Percentiles rank a stretch among this genome's conserved stretches.
Evolutionary conservation across 2,113 vertebrate genomes (phyloP).

Genomic region (Lampris incognitus): DNA sequence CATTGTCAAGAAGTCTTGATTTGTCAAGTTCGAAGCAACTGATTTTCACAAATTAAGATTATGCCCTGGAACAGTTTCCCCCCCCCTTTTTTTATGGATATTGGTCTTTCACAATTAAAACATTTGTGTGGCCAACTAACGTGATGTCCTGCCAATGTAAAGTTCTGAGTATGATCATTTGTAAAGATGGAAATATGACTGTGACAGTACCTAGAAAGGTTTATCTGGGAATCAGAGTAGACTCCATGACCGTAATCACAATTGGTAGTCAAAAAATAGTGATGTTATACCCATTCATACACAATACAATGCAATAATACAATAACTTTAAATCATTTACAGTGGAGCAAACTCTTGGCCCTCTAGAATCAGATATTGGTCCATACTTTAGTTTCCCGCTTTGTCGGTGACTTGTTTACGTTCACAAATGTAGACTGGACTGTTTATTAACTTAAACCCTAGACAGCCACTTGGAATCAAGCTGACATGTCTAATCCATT

Average conservation of each 20-base stretch:
- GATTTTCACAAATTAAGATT: background rate
- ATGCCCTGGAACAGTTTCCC: slow-evolving; percentile 9
- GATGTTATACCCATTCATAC: background rate
- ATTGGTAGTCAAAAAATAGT: background rate
- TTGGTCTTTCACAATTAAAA: background rate
- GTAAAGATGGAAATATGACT: background rate
- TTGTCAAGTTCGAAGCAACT: slow-evolving; percentile 37
- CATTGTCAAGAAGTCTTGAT: slow-evolving; percentile 22
- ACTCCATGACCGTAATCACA: background rate
- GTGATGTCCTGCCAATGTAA: background rate
- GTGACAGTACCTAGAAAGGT: background rate
- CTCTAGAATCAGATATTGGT: background rate
- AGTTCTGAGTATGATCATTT: background rate
- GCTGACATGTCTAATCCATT: slow-evolving; percentile 19
- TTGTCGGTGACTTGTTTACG: background rate
- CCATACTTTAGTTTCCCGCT: background rate
- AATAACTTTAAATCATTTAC: background rate
- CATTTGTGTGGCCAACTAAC: background rate
- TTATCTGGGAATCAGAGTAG: background rate
- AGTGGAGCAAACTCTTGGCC: background rate
- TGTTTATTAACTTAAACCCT: background rate
- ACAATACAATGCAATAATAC: background rate
- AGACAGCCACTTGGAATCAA: slow-evolving; percentile 33
- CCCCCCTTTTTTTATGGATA: no score
- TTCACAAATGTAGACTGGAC: background rate